A percentile compares a stretch with the other conserved stretches of the same genome.
Evolutionary conservation across 2,888 invertebrate genomes (phyloP).

Genomic region (Chaetogeoica ovagalla): DNA sequence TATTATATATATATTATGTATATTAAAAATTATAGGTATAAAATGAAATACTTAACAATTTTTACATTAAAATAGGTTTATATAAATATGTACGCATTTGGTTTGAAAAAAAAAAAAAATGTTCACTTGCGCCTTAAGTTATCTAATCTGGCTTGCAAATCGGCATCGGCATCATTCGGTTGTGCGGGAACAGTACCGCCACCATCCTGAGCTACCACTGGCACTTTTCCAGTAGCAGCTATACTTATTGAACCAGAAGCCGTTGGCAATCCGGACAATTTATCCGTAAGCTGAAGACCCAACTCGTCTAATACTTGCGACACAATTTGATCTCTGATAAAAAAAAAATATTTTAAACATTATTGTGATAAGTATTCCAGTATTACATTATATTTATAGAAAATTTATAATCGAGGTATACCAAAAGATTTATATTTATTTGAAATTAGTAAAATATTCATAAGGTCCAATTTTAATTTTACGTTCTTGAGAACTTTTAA

Average conservation of each 20-base stretch:
- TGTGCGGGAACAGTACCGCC: conserved; percentile 61
- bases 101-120: not conserved
- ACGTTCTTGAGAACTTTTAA: too few relatives aligned
- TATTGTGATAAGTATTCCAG: conserved; percentile 28
- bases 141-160: conserved; percentile 93
- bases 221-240: conserved; percentile 68
- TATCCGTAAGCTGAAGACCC: conserved; percentile 91
- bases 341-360: conserved; percentile 57
- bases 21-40: conserved; percentile 24
- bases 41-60: conserved; percentile 42
- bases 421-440: not conserved
- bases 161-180: conserved; percentile 83
- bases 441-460: not conserved
- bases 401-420: not conserved
- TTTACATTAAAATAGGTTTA: conserved; percentile 41
- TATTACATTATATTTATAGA: not conserved
- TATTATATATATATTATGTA: not conserved
- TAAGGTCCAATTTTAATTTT: too few relatives aligned
- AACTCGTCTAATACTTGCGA: conserved; percentile 96
- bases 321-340: conserved; percentile 83
- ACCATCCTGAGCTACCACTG: conserved; percentile 63
- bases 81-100: conserved; percentile 10
- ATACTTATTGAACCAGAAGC: conserved; percentile 65
- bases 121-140: conserved; percentile 83
- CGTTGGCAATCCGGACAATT: conserved; percentile 84